A percentile compares a stretch with the other conserved stretches of the same genome.
phyloP scores from a whole-genome alignment of 2,888 invertebrate species.

The Mythimna impura region DNA sequence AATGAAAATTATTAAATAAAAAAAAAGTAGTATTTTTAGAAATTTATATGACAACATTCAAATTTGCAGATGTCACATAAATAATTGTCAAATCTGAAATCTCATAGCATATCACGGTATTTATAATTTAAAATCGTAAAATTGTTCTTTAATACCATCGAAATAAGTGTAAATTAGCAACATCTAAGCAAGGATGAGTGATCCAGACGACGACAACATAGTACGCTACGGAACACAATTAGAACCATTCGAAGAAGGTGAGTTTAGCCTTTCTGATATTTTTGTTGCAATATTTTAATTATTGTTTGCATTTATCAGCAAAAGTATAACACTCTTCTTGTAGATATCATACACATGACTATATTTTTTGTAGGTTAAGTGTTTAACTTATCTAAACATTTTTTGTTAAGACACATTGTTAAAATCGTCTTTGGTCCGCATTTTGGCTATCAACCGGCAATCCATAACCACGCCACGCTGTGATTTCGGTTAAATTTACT shows the following conservation, averaged over 20 bases:
- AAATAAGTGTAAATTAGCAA: slow-evolving; percentile 20
- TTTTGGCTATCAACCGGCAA: background rate
- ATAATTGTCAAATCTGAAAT: background rate
- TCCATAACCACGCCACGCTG: background rate
- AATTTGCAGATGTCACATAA: too few species aligned
- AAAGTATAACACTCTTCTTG: background rate
- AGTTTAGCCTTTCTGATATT: slow-evolving; percentile 12
- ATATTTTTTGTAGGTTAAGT: slow-evolving; percentile 1
- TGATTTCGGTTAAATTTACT: background rate
- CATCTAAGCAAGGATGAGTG: slow-evolving; percentile 70
- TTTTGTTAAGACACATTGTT: background rate
- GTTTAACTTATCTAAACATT: too few species aligned
- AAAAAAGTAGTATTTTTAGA: background rate
- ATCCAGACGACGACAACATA: slow-evolving; percentile 91
- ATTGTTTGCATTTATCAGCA: background rate
- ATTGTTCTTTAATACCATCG: slow-evolving; percentile 9
- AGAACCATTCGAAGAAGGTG: slow-evolving; percentile 96
- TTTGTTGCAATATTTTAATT: background rate
- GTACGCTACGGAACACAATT: slow-evolving; percentile 95
- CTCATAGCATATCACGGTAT: background rate
- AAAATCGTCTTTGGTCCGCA: background rate
- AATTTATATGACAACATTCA: background rate
- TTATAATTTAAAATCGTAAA: background rate
- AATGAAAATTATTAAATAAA: too few species aligned
- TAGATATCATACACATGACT: background rate